phyloP scores from a whole-genome alignment of 2,113 vertebrate genomes.

The Eurystomus gularis region DNA sequence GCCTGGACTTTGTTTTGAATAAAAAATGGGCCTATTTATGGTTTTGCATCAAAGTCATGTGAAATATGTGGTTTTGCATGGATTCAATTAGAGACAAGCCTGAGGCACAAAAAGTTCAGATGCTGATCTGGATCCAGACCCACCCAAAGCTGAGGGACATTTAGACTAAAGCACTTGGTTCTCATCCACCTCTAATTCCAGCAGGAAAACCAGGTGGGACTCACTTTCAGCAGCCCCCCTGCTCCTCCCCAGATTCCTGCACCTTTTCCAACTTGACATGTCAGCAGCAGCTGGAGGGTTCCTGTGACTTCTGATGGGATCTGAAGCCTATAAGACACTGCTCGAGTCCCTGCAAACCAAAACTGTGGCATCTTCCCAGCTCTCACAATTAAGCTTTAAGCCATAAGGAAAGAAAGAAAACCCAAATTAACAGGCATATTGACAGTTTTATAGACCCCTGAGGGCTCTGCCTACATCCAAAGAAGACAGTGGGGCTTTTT shows the following conservation, averaged over 20 bases:
- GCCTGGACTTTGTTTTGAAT: slow-evolving; percentile 42
- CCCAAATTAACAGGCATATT: slow-evolving; percentile 36
- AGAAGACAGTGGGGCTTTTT: slow-evolving; percentile 26
- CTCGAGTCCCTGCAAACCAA: not conserved
- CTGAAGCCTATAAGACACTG: not conserved
- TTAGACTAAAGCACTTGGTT: slow-evolving; percentile 2
- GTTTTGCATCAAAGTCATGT: slow-evolving; percentile 62
- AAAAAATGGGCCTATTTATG: slow-evolving; percentile 31
- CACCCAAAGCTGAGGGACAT: slow-evolving; percentile 48
- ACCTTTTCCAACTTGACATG: not conserved
- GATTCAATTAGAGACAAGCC: slow-evolving; percentile 59
- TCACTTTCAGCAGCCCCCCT: not conserved
- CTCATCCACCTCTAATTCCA: not conserved
- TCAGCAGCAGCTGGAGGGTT: not conserved
- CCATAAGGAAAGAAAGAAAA: slow-evolving; percentile 4
- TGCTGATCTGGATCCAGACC: slow-evolving; percentile 55
- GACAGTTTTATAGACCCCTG: slow-evolving; percentile 52
- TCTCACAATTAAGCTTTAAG: slow-evolving; percentile 34
- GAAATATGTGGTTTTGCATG: slow-evolving; percentile 60
- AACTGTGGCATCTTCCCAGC: slow-evolving; percentile 29
- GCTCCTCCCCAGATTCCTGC: not conserved
- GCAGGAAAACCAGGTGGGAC: slow-evolving; percentile 31
- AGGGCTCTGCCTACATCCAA: slow-evolving; percentile 32
- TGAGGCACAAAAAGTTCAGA: slow-evolving; percentile 54
- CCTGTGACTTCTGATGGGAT: not conserved